Conservation (phyloP, 2,113 vertebrate species). For the Theristicus caerulescens region DNA sequence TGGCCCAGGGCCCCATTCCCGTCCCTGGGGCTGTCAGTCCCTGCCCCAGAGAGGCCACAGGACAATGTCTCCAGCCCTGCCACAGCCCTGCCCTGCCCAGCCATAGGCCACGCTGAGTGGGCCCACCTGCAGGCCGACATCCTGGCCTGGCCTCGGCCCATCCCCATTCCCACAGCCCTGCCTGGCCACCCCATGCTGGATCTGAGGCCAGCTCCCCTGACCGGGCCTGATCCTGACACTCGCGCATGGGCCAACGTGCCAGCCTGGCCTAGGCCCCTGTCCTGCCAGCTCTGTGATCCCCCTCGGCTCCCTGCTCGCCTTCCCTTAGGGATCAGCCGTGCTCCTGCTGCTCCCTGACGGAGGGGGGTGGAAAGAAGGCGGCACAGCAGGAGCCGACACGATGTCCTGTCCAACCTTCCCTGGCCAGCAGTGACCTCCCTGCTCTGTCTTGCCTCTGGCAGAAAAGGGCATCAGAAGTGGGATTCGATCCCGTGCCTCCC, state of each 20-base stretch:
- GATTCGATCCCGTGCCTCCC: not conserved
- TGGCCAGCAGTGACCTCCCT: not conserved
- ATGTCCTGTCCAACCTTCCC: not conserved
- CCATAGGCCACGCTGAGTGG: rapidly evolving
- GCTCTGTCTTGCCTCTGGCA: not conserved
- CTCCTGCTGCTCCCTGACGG: not conserved
- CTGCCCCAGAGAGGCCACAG: too few relatives aligned
- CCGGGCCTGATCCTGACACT: not conserved
- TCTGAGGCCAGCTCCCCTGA: rapidly evolving
- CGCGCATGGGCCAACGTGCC: rapidly evolving
- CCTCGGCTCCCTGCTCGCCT: not conserved
- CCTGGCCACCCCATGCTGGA: not conserved
- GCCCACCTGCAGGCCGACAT: not conserved
- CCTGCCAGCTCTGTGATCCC: too few relatives aligned
- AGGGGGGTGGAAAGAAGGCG: rapidly evolving
- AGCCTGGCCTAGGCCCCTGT: too few relatives aligned
- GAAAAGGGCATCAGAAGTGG: not conserved
- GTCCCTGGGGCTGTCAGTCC: rapidly evolving
- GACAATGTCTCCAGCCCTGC: not conserved
- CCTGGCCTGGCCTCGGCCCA: not conserved
- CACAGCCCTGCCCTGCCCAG: not conserved
- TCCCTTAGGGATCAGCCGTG: too few relatives aligned
- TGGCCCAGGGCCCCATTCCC: not conserved
- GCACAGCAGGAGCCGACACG: not conserved
- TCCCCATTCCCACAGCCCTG: too few relatives aligned